A percentile compares a stretch with the other conserved stretches of the same genome.
These are phyloP conservation scores for Threskiornis aethiopicus DNA, from an alignment of 2,797 vertebrate species.

Conservation along the genomic window DNA sequence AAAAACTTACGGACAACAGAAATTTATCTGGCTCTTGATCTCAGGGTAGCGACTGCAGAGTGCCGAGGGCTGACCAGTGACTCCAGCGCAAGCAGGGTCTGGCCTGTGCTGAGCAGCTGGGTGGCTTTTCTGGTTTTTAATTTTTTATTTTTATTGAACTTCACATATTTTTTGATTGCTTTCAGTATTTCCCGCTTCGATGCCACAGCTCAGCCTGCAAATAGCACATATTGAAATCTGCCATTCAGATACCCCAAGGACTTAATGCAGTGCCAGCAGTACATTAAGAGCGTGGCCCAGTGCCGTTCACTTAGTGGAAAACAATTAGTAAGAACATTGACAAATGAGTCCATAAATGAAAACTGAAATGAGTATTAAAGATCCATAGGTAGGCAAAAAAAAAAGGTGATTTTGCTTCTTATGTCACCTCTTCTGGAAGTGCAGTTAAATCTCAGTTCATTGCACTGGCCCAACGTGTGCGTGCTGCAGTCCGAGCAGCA, in stretches of 20 bases:
- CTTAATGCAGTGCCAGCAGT: neutral
- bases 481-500: neutral
- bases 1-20: neutral
- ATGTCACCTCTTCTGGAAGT: neutral
- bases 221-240: neutral
- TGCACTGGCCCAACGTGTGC: rapidly evolving
- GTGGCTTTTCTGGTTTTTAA: neutral
- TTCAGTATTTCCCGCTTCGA: neutral
- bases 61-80: neutral
- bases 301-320: neutral
- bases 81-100: neutral
- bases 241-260: neutral
- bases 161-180: neutral
- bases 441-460: neutral
- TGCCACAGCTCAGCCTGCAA: neutral
- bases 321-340: neutral
- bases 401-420: neutral
- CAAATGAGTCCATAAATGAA: neutral
- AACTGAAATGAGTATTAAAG: neutral
- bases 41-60: neutral
- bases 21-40: neutral
- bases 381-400: neutral
- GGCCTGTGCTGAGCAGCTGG: neutral
- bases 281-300: neutral
- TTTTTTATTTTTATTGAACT: neutral